phyloP scores from a whole-genome alignment of 2,888 invertebrate species.

The Drosophila quinaria region DNA sequence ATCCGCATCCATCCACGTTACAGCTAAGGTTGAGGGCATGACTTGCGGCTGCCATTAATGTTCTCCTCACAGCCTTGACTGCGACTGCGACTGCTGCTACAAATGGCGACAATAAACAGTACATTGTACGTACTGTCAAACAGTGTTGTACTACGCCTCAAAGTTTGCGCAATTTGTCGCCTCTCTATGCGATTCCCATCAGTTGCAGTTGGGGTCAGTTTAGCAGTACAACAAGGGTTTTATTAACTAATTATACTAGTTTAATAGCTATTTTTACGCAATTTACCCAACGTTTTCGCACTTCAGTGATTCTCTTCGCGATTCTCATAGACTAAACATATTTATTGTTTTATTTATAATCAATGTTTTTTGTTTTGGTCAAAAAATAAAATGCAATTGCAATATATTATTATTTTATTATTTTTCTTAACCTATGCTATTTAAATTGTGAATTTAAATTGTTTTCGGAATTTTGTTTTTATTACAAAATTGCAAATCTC shows the following conservation, averaged over 20 bases:
- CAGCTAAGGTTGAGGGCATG: constrained; percentile 76
- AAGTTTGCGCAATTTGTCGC: constrained; percentile 19
- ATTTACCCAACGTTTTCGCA: too few species aligned
- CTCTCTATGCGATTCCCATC: constrained; percentile 31
- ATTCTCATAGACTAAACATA: too few species aligned
- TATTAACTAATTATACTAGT: constrained; percentile 11
- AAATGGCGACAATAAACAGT: constrained; percentile 66
- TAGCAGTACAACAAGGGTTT: neutral
- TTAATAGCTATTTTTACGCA: neutral
- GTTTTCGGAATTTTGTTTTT: too few species aligned
- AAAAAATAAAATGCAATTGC: too few species aligned
- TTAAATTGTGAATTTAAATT: too few species aligned
- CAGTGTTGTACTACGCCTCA: constrained; percentile 33
- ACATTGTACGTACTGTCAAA: constrained; percentile 50
- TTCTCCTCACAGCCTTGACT: constrained; percentile 59
- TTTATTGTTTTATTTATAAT: too few species aligned
- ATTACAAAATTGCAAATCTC: too few species aligned
- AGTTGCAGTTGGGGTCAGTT: constrained; percentile 31
- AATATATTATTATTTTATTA: too few species aligned
- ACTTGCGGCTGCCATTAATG: constrained; percentile 74
- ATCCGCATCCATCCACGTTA: constrained; percentile 23
- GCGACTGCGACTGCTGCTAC: constrained; percentile 52
- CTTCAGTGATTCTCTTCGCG: too few species aligned
- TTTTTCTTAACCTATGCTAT: too few species aligned
- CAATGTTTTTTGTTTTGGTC: too few species aligned